phyloP scores from a whole-genome alignment of 2,797 vertebrate species.

The Fistularia tabacaria region DNA sequence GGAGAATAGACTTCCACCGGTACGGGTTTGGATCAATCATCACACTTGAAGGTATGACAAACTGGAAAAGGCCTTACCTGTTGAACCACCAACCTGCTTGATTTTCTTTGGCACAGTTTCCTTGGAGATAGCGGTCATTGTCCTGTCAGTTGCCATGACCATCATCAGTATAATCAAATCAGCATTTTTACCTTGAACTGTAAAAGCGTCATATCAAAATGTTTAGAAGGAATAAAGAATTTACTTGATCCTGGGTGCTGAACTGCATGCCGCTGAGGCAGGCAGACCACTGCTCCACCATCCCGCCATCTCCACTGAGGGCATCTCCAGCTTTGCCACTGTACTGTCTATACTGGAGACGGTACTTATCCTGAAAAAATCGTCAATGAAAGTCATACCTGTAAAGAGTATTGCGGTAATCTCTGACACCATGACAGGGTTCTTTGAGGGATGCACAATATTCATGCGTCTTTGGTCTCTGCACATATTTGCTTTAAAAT shows the following conservation, averaged over 20 bases:
- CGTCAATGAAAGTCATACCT: too few species aligned
- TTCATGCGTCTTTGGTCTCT: too few species aligned
- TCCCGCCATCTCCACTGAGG: slow-evolving; percentile 77
- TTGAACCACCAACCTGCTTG: slow-evolving; percentile 91
- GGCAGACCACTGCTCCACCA: slow-evolving; percentile 85
- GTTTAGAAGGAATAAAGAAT: neutral
- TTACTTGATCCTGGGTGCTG: slow-evolving; percentile 81
- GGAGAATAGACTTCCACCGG: too few species aligned
- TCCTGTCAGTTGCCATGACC: slow-evolving; percentile 63
- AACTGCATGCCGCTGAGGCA: slow-evolving; percentile 86
- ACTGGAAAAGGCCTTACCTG: slow-evolving; percentile 70
- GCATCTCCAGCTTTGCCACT: slow-evolving; percentile 85
- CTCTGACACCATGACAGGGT: too few species aligned
- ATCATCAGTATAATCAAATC: neutral
- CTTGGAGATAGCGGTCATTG: slow-evolving; percentile 82
- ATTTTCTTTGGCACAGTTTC: slow-evolving; percentile 85
- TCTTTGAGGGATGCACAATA: too few species aligned
- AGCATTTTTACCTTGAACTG: neutral
- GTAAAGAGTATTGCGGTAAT: too few species aligned
- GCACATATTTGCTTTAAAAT: too few species aligned
- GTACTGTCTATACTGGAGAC: slow-evolving; percentile 80
- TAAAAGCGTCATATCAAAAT: neutral
- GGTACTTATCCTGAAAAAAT: slow-evolving; percentile 80
- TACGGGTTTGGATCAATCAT: too few species aligned
- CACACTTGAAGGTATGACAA: neutral